Percentiles rank a stretch among this genome's conserved stretches.
Evolutionary conservation across 1,140 invertebrate genomes (phyloP).

Genomic region (Anastrepha ludens): DNA sequence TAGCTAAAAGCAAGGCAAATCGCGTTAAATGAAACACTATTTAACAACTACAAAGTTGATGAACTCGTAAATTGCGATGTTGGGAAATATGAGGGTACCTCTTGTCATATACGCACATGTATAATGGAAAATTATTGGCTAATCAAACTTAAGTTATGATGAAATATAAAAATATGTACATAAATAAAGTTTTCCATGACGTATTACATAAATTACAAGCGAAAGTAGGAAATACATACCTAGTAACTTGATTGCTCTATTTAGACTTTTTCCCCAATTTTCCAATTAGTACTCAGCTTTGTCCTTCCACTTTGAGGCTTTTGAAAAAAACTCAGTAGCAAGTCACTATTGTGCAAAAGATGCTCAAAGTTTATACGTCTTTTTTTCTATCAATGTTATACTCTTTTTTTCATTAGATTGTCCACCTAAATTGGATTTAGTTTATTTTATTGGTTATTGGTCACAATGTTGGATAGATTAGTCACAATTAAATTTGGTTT

Average conservation of each 20-base stretch:
- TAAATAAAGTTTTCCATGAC: too few species aligned
- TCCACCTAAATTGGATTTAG: neutral
- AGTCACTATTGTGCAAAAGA: neutral
- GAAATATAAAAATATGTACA: too few species aligned
- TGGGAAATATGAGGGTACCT: neutral
- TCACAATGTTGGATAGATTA: constrained; percentile 36
- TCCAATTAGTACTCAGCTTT: neutral
- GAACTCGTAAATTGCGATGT: neutral
- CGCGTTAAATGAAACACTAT: neutral
- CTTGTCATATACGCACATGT: neutral
- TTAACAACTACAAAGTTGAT: neutral
- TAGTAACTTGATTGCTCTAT: neutral
- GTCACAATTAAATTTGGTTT: constrained; percentile 27
- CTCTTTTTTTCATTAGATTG: neutral
- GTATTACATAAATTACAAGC: too few species aligned
- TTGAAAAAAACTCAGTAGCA: constrained; percentile 18
- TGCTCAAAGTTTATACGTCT: neutral
- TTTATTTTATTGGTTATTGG: neutral
- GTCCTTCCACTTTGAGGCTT: neutral
- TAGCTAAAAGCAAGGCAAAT: neutral
- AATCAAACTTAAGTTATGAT: too few species aligned
- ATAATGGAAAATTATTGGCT: too few species aligned
- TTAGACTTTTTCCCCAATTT: neutral
- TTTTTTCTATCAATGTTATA: neutral
- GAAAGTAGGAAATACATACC: neutral